Evolutionary conservation across 2,888 invertebrate species (phyloP), one percentile per base, ranked within the genome.

Genomic region (Meteorus colon): DNA sequence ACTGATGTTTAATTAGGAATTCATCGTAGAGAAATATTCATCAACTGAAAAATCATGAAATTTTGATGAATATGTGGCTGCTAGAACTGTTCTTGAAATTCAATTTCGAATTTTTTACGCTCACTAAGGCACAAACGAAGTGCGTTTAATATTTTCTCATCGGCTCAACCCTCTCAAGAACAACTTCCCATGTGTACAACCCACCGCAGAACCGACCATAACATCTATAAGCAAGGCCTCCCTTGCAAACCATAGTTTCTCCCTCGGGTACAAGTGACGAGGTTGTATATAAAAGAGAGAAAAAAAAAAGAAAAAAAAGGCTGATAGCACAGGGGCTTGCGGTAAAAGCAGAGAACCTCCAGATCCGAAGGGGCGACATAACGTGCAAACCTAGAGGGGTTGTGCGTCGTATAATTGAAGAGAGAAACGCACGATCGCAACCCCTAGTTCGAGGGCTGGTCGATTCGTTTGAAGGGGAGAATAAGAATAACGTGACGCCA

Each of bases 141-240:
- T 41, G 19, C 27, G 48, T 67, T 29, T n/a, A 31, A 60, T 67
- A 76, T 51, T 77, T 62, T 37, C 51, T 62, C 24, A 63, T 71
- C 12, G 41, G 16, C 24, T 55, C 29, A 66, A 34, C 81, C 79
- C 80, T 80, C 75, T 74, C 68, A 55, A 68, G 31, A 48, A 78
- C 76, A 77, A 76, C 55, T 69, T 73, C 55, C 19, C 19, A n/a
- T 55, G 55, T 19, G n/a, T 55, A 19, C n/a, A 55, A 55, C n/a
- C n/a, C 19, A 81, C 84, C 83, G 82, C 80, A 81, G 74, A 79
- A 84, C 83, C 82, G 74, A 85, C 86, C 84, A 81, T 82, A 84
- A 87, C 86, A 87, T 84, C 86, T 83, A 84, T 86, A 84, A 82
- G 83, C 84, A 82, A 84, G 83, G 78, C 78, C 78, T 66, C 74